phyloP scores from a whole-genome alignment of 1,140 invertebrate species.

The Tribolium castaneum region DNA sequence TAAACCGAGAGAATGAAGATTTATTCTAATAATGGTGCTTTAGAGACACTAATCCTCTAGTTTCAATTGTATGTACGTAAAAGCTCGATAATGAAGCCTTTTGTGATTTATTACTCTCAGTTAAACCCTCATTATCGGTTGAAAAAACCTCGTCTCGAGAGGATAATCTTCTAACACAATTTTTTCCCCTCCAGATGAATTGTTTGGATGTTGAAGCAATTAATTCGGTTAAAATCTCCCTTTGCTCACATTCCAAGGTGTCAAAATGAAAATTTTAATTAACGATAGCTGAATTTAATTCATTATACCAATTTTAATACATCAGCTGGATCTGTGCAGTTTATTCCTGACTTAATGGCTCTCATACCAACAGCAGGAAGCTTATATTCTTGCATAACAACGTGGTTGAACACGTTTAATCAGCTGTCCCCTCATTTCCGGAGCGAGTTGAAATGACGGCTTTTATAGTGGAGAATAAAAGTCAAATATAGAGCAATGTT shows the following conservation, averaged over 20 bases:
- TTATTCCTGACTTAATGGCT: conserved; percentile 14
- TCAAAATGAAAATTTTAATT: neutral
- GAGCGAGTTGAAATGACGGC: conserved; percentile 9
- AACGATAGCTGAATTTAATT: neutral
- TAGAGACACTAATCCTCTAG: no score
- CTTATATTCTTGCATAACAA: conserved; percentile 36
- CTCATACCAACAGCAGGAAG: conserved; percentile 35
- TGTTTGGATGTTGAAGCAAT: no score
- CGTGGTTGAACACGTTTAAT: conserved; percentile 23
- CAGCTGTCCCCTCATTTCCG: conserved; percentile 37
- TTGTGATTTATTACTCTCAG: neutral
- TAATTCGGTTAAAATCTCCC: no score
- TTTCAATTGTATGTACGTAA: neutral
- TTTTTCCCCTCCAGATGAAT: no score
- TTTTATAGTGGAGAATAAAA: conserved; percentile 6
- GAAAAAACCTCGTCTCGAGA: neutral
- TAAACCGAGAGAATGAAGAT: no score
- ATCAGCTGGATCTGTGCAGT: conserved; percentile 25
- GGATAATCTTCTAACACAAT: neutral
- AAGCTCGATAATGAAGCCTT: neutral
- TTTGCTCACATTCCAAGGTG: no score
- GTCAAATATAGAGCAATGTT: conserved; percentile 1
- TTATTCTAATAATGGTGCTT: no score
- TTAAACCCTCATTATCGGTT: neutral
- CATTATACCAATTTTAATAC: conserved; percentile 11